Conservation (phyloP, 2,113 vertebrate species). For the Hyperoodon ampullatus region DNA sequence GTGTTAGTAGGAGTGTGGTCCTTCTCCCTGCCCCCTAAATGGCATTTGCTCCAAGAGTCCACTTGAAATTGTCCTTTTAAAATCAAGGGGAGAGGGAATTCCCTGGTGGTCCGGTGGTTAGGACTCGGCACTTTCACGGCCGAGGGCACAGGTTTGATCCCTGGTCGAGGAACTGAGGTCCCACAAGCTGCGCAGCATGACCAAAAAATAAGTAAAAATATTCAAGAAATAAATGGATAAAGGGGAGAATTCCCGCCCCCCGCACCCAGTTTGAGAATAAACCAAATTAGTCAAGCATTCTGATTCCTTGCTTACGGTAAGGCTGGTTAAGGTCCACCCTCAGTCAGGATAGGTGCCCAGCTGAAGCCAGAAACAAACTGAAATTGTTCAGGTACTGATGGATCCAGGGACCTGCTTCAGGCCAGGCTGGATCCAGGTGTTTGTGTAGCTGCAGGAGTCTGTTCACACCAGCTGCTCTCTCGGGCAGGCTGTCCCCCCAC, state of each 20-base stretch:
- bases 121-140: no score
- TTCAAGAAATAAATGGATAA: not conserved
- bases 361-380: not conserved
- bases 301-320: fast-evolving
- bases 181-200: no score
- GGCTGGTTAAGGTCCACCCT: not conserved
- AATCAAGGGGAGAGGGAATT: not conserved
- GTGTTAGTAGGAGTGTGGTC: not conserved
- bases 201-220: no score
- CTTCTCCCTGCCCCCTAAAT: not conserved
- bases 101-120: no score
- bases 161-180: no score
- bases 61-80: not conserved
- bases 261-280: no score
- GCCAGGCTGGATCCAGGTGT: not conserved
- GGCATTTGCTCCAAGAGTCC: not conserved
- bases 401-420: not conserved
- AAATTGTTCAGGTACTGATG: not conserved
- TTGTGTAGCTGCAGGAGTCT: no score
- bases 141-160: no score
- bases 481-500: fast-evolving
- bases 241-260: fast-evolving
- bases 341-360: fast-evolving
- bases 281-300: fast-evolving
- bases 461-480: fast-evolving